Evolutionary conservation across 2,113 vertebrate genomes (phyloP), one percentile per base, ranked within the genome.

Genomic region (Oceanites oceanicus): DNA sequence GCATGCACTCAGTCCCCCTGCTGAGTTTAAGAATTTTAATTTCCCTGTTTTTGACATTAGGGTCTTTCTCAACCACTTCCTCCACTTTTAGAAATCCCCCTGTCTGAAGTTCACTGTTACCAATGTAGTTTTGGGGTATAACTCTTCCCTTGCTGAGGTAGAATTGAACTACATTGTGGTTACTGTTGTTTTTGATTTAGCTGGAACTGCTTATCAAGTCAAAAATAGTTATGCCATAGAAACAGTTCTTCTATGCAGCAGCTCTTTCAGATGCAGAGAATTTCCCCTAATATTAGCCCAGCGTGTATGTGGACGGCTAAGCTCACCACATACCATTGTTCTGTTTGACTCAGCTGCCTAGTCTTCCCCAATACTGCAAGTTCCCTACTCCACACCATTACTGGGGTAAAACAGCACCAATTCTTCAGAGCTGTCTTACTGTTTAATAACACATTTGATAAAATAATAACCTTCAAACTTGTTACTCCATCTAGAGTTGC

Each of bases 1-100:
- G 68, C 49, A 34, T 40, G 75, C 4, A 40, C 59, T 81, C 36
- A 5, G 56, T 70, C 79, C 81, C 66, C 86, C 94, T 92, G 94
- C 88, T 97, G 95, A 92, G 75, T 92, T 75, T 45, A 36, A 91
- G 40, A 27, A 84, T 93, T 65, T 78, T 58, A 88, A 80, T 92
- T 96, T 92, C 95, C 90, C 52, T 56, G 49, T 40, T 83, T 93
- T 78, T 89, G 13, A 59, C 75, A 71, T 52, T 67, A 91, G 88
- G 78, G 68, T 88, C 90, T 96, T 94, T 92, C 86, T 92, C 63
- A 95, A 58, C 59, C 6, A 4, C 79, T 90, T 96, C 86, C 42
- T 88, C 59, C 75, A 85, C 74, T 88, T 94, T 90, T 25, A 90
- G 93, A 95, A 93, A 92, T 86, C 72, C 90, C 94, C 85, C 74